Conservation (phyloP, 2,113 vertebrate genomes). For the Pangasianodon gigas region DNA sequence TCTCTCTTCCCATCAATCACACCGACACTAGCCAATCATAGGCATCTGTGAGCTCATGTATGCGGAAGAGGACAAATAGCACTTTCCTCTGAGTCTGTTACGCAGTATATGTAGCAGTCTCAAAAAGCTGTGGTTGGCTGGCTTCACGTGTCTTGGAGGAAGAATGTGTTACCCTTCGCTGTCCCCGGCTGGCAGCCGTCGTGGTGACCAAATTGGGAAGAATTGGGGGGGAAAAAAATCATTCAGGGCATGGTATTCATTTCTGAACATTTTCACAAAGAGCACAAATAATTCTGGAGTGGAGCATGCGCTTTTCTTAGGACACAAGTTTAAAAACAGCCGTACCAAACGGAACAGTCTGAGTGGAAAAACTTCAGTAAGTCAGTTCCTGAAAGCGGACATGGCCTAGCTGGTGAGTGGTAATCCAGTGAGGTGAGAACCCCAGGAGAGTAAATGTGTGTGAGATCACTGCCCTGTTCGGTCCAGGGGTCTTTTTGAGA, state of each 20-base stretch:
- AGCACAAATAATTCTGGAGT: background rate
- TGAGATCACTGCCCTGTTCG: conserved; percentile 17
- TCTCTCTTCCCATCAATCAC: background rate
- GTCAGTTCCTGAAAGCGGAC: conserved; percentile 39
- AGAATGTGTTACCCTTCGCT: background rate
- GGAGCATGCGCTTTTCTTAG: background rate
- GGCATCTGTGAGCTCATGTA: background rate
- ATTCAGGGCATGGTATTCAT: background rate
- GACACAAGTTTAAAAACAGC: conserved; percentile 1
- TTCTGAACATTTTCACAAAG: background rate
- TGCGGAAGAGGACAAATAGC: background rate
- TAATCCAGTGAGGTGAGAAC: conserved; percentile 46
- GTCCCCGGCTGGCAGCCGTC: background rate
- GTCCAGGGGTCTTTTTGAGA: conserved; percentile 41
- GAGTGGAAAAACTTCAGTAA: conserved; percentile 19
- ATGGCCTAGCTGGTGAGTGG: conserved; percentile 45
- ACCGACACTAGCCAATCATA: background rate
- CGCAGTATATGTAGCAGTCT: background rate
- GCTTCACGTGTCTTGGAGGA: background rate
- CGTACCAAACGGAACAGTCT: background rate
- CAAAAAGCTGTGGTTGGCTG: background rate
- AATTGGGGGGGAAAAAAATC: no score
- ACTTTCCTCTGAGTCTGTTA: background rate
- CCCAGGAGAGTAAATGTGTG: background rate
- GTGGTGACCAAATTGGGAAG: background rate